Percentiles rank a stretch among this genome's conserved stretches.
These are phyloP conservation scores for Notarius quadriscutis DNA, from an alignment of 2,113 vertebrate species.

Conservation along the genomic window DNA sequence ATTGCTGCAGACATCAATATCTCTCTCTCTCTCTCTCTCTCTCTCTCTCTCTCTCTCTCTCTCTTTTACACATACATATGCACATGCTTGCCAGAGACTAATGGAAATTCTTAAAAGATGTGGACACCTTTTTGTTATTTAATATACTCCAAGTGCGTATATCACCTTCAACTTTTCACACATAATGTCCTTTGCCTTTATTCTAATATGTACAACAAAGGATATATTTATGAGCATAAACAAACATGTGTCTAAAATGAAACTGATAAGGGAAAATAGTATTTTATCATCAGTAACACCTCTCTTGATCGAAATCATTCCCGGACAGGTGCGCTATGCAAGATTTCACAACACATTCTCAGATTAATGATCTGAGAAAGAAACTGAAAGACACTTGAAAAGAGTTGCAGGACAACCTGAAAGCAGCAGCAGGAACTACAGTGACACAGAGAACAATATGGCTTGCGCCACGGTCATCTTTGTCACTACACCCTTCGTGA, in stretches of 20 bases:
- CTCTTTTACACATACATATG: background rate
- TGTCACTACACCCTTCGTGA: background rate
- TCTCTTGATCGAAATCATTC: background rate
- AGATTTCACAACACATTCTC: background rate
- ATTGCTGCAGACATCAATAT: constrained; percentile 42
- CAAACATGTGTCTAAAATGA: background rate
- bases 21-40: constrained; percentile 25
- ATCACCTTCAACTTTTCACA: background rate
- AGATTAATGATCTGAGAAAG: background rate
- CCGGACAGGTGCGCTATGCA: background rate
- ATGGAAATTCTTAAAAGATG: background rate
- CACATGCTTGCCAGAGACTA: background rate
- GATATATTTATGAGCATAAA: background rate
- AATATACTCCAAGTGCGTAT: background rate
- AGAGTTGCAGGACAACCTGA: background rate
- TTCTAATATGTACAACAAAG: background rate
- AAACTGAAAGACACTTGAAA: background rate
- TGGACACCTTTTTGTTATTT: constrained; percentile 7
- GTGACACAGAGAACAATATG: background rate
- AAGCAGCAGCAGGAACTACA: background rate
- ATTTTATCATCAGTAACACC: background rate
- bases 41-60: background rate
- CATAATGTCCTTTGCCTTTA: background rate
- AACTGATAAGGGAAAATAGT: background rate
- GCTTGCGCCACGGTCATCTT: background rate